Percentiles rank a stretch among this genome's conserved stretches.
Conservation (phyloP, 2,113 vertebrate species). For the Coreoperca whiteheadi region DNA sequence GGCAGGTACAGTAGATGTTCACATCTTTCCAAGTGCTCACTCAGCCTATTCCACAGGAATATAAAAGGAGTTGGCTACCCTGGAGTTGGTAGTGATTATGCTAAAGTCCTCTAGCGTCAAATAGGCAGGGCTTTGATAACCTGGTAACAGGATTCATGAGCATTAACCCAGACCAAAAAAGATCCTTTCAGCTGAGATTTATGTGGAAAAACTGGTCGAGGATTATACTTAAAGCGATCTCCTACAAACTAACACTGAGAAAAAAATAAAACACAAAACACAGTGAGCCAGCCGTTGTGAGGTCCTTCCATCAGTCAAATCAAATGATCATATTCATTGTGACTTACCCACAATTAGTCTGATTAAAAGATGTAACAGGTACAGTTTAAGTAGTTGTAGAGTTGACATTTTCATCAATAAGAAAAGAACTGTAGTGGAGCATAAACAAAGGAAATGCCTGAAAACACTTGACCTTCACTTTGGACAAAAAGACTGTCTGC, state of each 20-base stretch:
- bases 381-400: constrained; percentile 4
- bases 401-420: constrained; percentile 5
- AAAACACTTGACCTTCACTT: constrained; percentile 60
- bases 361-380: constrained; percentile 2
- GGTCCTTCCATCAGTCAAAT: not conserved
- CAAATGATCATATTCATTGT: not conserved
- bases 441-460: constrained; percentile 21
- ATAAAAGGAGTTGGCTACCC: not conserved
- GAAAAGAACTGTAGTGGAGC: not conserved
- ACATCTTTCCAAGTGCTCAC: not conserved
- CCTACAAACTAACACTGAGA: not conserved
- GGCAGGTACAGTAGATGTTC: constrained; percentile 84
- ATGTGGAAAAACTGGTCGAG: constrained; percentile 12
- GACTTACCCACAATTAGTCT: constrained; percentile 7
- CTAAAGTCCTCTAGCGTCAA: not conserved
- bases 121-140: not conserved
- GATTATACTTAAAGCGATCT: constrained; percentile 10
- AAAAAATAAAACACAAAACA: not conserved
- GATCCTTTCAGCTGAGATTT: constrained; percentile 31
- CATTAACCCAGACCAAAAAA: constrained; percentile 23
- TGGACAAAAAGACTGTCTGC: constrained; percentile 26
- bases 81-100: not conserved
- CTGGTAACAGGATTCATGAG: constrained; percentile 35
- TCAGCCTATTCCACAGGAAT: not conserved
- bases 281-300: not conserved